Evolutionary conservation across 2,888 invertebrate genomes (phyloP), one percentile per base, ranked within the genome.

Genomic region (Diabrotica balteata): DNA sequence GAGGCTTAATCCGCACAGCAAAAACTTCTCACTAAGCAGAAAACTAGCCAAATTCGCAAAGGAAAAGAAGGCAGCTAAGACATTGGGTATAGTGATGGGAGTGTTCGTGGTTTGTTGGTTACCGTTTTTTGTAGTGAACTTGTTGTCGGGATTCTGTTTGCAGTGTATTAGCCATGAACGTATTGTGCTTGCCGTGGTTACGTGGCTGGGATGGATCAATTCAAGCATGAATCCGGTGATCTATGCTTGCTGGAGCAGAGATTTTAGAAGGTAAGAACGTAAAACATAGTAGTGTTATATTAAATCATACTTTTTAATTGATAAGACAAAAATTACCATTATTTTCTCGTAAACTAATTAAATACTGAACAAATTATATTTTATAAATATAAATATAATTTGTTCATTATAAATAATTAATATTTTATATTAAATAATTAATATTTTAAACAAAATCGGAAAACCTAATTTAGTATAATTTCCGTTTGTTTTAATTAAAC

Each of bases 191-290:
- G 93, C 94, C 52, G 90, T 96, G 68, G 95, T 96, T 69, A 95
- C 95, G 74, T 96, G 96, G 96, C 88, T 96, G 52, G 96, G 96
- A 62, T 96, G 96, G 96, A 94, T 96, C 83, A 96, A 96, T 85
- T 95, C 95, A 57, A 93, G 95, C 70, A 96, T 96, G 96, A 96
- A 96, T 86, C 97, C 97, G 0, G 95, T 97, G 75, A 98, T 98
- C 81, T 98, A 98, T 84, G 97, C 97, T n/a, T 96, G 96, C 82
- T 97, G 97, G 93, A 97, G 96, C 86, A 89, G 95, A 80, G 98
- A 98, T 85, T 98, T 98, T 83, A 88, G 95, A 86, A 92, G 95
- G 95, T 95, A 82, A 87, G 88, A 1, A 2, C 1, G 17, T 17
- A 17, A 17, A 17, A 17, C 1, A 17, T 17, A 17, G 17, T 17